Evolutionary conservation across 2,113 vertebrate species (phyloP), one percentile per base, ranked within the genome.

Genomic region (Myocastor coypus): DNA sequence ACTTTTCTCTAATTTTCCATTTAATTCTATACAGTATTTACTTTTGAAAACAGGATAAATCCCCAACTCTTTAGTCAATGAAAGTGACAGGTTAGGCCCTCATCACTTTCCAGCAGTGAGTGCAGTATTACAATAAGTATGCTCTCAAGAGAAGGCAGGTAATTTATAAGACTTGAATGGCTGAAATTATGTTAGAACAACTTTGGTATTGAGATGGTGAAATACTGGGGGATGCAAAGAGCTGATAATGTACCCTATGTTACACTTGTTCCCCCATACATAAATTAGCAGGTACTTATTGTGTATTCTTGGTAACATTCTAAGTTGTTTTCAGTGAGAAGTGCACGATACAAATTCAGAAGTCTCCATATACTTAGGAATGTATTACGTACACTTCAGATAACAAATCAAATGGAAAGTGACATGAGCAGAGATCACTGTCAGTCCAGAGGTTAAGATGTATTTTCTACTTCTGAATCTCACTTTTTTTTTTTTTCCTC

Each of bases 381-480:
- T 64, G 52, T 87, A 17, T 52, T 42, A 30, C 30, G 3, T 55
- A 59, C 30, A 59, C 46, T 94, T 80, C 64, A 66, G 37, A 55
- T 73, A 87, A 50, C 14, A 69, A 82, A 30, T 46, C 14, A 69
- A 82, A 30, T 46, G 16, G 22, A 86, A 71, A 63, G 22, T 52
- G 9, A 37, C n/a, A 7, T 24, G 26, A 57, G 37, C 64, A 46
- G 0, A 75, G 26, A 77, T 91, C 12, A 71, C 42, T 66, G 20
- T 32, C 83, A 61, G 78, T 57, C 77, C 11, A 91, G 28, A 91
- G 46, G 40, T 69, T 16, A 93, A 69, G 11, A 80, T 68, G 83
- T 42, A 11, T 78, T 88, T 94, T 92, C 52, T 93, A 14, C 8
- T 78, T 82, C 59, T 84, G 46, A 93, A 59, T 92, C 37, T 95